Base-by-base conservation (phyloP, 2,113 vertebrate genomes). In the Phalacrocorax brasilianus region DNA sequence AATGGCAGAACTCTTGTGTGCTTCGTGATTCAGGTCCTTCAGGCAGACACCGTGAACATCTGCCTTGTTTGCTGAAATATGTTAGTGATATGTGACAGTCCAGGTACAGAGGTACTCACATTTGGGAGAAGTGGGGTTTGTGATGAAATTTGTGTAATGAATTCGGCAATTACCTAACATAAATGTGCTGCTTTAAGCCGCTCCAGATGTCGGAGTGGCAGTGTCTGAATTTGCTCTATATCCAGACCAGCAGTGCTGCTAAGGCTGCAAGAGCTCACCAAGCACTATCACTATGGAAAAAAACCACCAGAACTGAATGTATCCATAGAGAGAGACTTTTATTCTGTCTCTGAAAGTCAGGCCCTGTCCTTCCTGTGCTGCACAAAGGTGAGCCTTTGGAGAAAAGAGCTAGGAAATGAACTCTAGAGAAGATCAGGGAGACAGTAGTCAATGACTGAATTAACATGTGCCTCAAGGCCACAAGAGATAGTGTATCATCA, bases 31-130 rank as follows among this genome's bases (percentile, higher is more conserved):
- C 49, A 19, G 53, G 49, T 82, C 49, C 61, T 75, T 58, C 35
- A 44, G 58, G 50, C 52, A 83, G 63, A 21, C 33, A 8, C 0
- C 0, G 38, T 21, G 26, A 68, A 45, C 1, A 0, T 72, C 72
- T 79, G 66, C 20, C 68, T 55, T 63, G n/a, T 62, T 52, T 49
- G 7, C 27, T 68, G 52, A 91, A 88, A 19, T 72, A 1, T 2
- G 2, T 49, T 23, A n/a, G 28, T 56, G 73, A 14, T 44, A 22
- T 8, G 11, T 33, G 33, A 32, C 16, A 40, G 52, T 15, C 16
- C 20, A 38, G 9, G 15, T 76, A 62, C 35, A 70, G 85, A 92
- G 24, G 24, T n/a, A n/a, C 9, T 47, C 15, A 4, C 2, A 3
- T 28, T 23, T 68, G 49, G 30, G 71, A 79, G 65, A 30, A 52